These are phyloP conservation scores for Cerastoderma edule DNA, from an alignment of 2,888 invertebrate species.

Conservation along the genomic window DNA sequence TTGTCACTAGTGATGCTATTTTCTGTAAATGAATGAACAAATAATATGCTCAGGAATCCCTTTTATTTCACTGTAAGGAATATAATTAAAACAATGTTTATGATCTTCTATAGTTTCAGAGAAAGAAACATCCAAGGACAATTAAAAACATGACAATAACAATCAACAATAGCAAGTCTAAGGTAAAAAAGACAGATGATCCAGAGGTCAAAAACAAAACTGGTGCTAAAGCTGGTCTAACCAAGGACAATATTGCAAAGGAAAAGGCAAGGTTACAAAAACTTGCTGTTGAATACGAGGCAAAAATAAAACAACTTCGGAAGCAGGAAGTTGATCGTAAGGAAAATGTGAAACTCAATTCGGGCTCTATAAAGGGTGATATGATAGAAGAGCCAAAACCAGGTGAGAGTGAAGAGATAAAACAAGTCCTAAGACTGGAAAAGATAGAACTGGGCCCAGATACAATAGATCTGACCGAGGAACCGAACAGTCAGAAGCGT, in stretches of 20 bases:
- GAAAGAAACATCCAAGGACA: background rate
- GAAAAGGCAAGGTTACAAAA: constrained; percentile 71
- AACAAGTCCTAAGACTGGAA: constrained; percentile 35
- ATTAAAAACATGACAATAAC: constrained; percentile 32
- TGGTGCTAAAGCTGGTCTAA: background rate
- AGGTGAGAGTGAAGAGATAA: constrained; percentile 28
- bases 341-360: constrained; percentile 1
- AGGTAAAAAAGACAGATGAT: too few species aligned
- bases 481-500: constrained; percentile 43
- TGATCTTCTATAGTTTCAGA: constrained; percentile 29
- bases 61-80: too few species aligned
- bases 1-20: too few species aligned
- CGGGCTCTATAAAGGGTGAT: background rate
- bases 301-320: constrained; percentile 68
- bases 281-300: constrained; percentile 69
- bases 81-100: too few species aligned
- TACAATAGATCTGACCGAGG: constrained; percentile 51
- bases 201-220: background rate
- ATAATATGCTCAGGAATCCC: too few species aligned
- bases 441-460: constrained; percentile 46
- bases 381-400: background rate
- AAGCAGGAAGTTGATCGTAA: constrained; percentile 1
- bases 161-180: constrained; percentile 25
- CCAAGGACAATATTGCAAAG: constrained; percentile 47
- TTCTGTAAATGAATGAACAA: too few species aligned